A percentile compares a stretch with the other conserved stretches of the same genome.
phyloP scores from a whole-genome alignment of 2,797 vertebrate species.

The Paedocypris micromegethes region DNA sequence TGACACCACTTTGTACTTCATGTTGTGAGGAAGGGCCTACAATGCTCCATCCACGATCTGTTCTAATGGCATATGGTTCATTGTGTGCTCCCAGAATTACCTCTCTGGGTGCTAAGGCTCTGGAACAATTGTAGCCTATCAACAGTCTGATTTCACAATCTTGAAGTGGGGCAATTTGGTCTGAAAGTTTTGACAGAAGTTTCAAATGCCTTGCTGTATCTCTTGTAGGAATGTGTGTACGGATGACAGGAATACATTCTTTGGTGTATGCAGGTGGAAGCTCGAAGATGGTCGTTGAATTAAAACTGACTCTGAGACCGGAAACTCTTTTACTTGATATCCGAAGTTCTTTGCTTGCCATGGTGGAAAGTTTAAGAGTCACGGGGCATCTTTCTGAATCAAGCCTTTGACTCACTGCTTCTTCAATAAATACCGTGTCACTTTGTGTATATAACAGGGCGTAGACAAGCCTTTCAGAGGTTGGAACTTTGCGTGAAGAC shows the following conservation, averaged over 20 bases:
- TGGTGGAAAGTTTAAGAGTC: background rate
- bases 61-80: no score
- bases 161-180: background rate
- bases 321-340: background rate
- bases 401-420: background rate
- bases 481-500: background rate
- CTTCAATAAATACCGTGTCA: background rate
- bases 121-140: no score
- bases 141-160: background rate
- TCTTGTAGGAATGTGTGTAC: background rate
- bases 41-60: no score
- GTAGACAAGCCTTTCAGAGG: background rate
- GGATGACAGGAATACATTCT: background rate
- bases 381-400: background rate
- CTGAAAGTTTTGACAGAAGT: background rate
- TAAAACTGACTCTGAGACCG: background rate
- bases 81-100: no score
- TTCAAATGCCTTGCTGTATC: background rate
- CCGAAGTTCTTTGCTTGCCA: background rate
- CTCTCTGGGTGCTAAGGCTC: no score
- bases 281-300: background rate
- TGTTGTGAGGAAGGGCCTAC: no score
- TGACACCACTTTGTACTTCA: no score
- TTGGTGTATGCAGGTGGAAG: conserved; percentile 1
- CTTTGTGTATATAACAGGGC: background rate